Percentiles rank a stretch among this genome's conserved stretches.
phyloP scores from a whole-genome alignment of 2,797 vertebrate species.

The Pogoniulus pusillus region DNA sequence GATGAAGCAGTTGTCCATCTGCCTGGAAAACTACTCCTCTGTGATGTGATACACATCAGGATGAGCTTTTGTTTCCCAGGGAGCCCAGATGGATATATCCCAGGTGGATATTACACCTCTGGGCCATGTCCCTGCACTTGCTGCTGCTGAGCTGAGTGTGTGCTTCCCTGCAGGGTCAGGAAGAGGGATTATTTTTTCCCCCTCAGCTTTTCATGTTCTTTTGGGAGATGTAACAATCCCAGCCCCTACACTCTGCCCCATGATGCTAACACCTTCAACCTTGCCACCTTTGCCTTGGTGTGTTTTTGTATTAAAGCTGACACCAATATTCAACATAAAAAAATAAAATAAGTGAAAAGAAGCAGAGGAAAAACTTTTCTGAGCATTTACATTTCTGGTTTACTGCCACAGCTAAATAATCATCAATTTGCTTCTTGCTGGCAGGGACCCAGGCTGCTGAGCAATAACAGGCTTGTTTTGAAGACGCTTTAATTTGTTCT shows the following conservation, averaged over 20 bases:
- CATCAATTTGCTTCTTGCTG: constrained; percentile 12
- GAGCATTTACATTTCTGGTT: not conserved
- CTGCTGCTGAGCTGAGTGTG: rapidly evolving
- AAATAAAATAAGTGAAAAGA: not conserved
- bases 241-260: not conserved
- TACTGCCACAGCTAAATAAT: not conserved
- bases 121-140: not conserved
- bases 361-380: not conserved
- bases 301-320: not conserved
- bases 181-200: not conserved
- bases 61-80: not conserved
- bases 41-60: not conserved
- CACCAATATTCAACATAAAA: not conserved
- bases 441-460: constrained; percentile 5
- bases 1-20: not conserved
- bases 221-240: not conserved
- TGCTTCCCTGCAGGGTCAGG: not conserved
- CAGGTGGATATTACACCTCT: not conserved
- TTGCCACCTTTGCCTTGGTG: not conserved
- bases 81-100: not conserved
- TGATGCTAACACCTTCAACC: not conserved
- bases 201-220: not conserved
- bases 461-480: constrained; percentile 31
- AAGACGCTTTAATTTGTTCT: constrained; percentile 37
- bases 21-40: not conserved